Evolutionary conservation across 2,113 vertebrate genomes (phyloP).

Genomic region (Mus spicilegus): DNA sequence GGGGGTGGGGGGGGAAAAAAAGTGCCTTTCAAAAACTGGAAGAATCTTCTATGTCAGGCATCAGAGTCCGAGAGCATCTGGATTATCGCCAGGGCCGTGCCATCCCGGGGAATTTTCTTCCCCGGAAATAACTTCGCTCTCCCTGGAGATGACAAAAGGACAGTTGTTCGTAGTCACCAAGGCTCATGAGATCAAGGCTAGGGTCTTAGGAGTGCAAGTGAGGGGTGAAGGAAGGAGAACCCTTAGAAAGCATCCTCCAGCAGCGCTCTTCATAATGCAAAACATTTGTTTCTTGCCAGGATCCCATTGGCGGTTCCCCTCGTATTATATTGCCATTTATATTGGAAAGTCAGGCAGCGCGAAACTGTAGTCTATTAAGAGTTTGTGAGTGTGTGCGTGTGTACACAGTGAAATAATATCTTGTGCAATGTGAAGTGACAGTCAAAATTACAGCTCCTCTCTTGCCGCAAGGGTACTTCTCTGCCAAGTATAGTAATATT

Average conservation of each 20-base stretch:
- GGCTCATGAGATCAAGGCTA: constrained; percentile 33
- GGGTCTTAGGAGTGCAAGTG: constrained; percentile 41
- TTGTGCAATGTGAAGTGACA: constrained; percentile 94
- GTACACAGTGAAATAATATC: constrained; percentile 92
- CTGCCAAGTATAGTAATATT: constrained; percentile 94
- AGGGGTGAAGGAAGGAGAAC: constrained; percentile 74
- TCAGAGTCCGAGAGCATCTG: background rate
- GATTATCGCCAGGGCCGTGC: background rate
- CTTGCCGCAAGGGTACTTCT: constrained; percentile 90
- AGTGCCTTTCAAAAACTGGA: background rate
- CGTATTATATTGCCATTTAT: constrained; percentile 88
- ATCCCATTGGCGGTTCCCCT: constrained; percentile 79
- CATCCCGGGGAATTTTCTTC: background rate
- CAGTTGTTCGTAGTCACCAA: constrained; percentile 28
- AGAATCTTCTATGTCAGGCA: background rate
- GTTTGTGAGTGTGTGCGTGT: constrained; percentile 87
- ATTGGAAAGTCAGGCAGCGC: constrained; percentile 86
- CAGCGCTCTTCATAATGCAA: constrained; percentile 79
- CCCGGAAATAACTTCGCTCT: constrained; percentile 30
- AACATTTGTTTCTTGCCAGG: constrained; percentile 80
- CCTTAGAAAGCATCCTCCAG: constrained; percentile 68
- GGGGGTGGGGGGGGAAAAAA: background rate
- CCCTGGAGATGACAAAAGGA: background rate
- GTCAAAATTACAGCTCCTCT: constrained; percentile 94
- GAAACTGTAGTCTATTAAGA: constrained; percentile 90